phyloP scores from a whole-genome alignment of 2,797 vertebrate genomes.

The Gambusia yucatana region DNA sequence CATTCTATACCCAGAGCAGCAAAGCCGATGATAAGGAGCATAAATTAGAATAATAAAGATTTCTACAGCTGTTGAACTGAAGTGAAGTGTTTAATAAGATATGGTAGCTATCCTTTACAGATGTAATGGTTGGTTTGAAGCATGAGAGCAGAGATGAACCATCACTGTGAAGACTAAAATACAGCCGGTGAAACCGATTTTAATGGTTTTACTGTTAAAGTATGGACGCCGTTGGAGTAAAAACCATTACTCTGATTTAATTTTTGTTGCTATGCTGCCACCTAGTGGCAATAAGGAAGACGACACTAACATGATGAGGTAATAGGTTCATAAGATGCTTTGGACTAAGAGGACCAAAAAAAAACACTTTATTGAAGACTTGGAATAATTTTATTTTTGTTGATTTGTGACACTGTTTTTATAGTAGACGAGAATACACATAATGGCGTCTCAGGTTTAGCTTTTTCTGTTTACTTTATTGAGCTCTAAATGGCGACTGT shows the following conservation, averaged over 20 bases:
- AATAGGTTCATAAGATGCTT: background rate
- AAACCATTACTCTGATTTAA: background rate
- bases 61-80: background rate
- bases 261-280: slow-evolving; percentile 51
- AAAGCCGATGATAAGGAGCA: background rate
- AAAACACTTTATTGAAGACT: background rate
- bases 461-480: background rate
- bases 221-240: background rate
- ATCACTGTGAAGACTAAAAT: background rate
- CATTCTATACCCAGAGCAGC: background rate
- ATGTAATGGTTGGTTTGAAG: background rate
- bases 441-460: background rate
- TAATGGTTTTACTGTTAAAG: background rate
- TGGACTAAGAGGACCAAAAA: background rate
- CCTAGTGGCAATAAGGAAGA: slow-evolving; percentile 39
- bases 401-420: background rate
- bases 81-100: background rate
- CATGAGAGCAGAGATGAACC: background rate
- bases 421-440: background rate
- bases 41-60: background rate
- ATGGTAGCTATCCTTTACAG: background rate
- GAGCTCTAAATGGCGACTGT: background rate
- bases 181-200: background rate
- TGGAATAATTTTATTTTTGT: background rate
- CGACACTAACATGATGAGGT: background rate